Base-by-base conservation (phyloP, 2,888 invertebrate species). In the Cephus spinipes region DNA sequence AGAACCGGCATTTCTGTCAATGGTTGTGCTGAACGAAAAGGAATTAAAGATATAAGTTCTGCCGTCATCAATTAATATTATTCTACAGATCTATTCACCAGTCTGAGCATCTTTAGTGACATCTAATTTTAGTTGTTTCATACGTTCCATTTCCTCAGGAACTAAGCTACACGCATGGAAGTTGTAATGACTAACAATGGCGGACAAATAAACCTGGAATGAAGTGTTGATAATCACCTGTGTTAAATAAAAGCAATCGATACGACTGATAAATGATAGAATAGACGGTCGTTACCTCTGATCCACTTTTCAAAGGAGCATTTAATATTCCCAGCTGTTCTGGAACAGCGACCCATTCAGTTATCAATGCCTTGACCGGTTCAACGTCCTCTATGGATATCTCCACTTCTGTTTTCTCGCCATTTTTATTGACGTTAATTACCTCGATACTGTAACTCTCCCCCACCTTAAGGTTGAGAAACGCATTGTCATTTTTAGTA, bases 81-180 rank as follows among this genome's bases (percentile, higher is more conserved):
- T 55, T 55, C 23, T 23, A 0, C 23, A 23, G 36, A 15, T 12
- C n/a, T 69, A 36, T 74, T 40, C 83, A 88, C 89, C 87, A 35
- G 82, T 85, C 75, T 83, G 85, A 68, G 88, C 85, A 73, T 77
- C 84, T 76, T 85, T 87, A 11, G 89, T 85, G 69, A 90, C 82
- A 32, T 85, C 81, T 82, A 90, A 90, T 73, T 83, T 84, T 11
- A 90, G 4, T 31, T 78, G 76, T n/a, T 85, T 78, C 36, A 75
- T 84, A 4, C 81, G 68, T 75, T 90, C 90, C 9, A 82, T 11
- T 3, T 86, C 84, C 4, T 76, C 73, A 0, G 74, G 4, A 12
- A 86, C 86, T 1, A 89, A 71, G 69, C 86, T 83, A 0, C 88
- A 87, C 9, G 85, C 86, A 75, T 83, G 90, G 40, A 90, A 69